Evolutionary conservation across 1,140 invertebrate species (phyloP), one percentile per base, ranked within the genome.

Genomic region (Papilio dardanus): DNA sequence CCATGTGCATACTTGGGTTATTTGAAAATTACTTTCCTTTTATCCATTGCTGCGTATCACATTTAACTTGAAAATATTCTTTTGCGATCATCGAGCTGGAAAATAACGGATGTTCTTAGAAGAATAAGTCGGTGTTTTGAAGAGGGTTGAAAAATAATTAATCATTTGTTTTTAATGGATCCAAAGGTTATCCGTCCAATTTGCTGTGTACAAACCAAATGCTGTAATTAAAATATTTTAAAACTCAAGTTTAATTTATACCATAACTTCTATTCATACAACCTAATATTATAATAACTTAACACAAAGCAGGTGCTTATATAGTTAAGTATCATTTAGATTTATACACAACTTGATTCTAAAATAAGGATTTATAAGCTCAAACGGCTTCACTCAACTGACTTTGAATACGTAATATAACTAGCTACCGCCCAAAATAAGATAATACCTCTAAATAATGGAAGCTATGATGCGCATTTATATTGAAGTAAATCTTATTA

Each of bases 401-500:
- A 73, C 46, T 73, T 73, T 33, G 28, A 73, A 73, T 73, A 65
- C 75, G 31, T 76, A 71, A 74, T 79, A 73, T 73, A 65, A 79
- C 76, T 81, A 83, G 78, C 80, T 79, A 78, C 74, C 74, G 82
- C 76, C 77, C 80, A 81, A 88, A 84, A 87, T 90, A 83, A 88
- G 87, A 91, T 86, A 91, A 90, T 91, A 88, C 86, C 85, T 85
- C 82, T 78, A 86, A 91, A 93, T 92, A 92, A 93, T 92, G 84
- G 89, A 91, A 81, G 82, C 88, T 84, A 75, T 85, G 88, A 91
- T 90, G 90, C 88, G 89, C 83, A 92, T 92, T 89, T 92, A 91
- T 90, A 91, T 89, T 92, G 85, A 91, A 84, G 89, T 88, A 93
- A 93, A 93, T 93, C 91, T 93, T 93, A 93, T 92, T 93, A 93